Base-by-base conservation (phyloP, 2,113 vertebrate genomes). In the Saccopteryx bilineata region DNA sequence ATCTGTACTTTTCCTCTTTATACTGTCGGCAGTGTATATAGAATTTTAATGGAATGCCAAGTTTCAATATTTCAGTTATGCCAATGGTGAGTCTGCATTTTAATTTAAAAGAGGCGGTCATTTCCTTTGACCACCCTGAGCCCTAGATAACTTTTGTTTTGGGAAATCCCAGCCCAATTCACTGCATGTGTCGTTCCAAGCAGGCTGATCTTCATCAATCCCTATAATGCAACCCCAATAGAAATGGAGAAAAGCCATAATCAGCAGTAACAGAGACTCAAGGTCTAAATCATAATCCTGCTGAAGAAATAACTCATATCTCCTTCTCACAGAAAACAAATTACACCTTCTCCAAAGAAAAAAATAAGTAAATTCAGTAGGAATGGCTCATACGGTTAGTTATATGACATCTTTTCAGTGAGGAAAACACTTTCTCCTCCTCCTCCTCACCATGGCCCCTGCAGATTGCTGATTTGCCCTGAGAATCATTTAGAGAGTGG, bases 351-450 rank as follows among this genome's bases (percentile, higher is more conserved):
- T 54, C 91, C 39, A 54, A 33, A 91, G 52, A 74, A 79, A 69
- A 93, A 90, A 95, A 61, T 80, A 66, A 91, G 21, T 26, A 79
- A 56, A 81, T 56, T 93, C 66, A 71, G 21, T 68, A 88, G 48
- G 46, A 23, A 79, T 52, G n/a, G 28, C 28, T 52, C 58, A 26
- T 23, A 31, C 58, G 56, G n/a, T 68, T 82, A 82, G 56, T 83
- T 83, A 85, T 7, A 13, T 46, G 15, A 39, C 13, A 63, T 91
- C 50, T 86, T 81, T 74, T 75, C 39, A 12, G 10, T 12, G 19
- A 88, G 61, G 17, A 50, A 82, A 91, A 69, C n/a, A 60, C 10
- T 88, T 80, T 65, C 33, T 39, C 18, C 19, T 82, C 14, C 9
- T 31, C 15, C 60, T 50, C 58, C 48, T 82, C 7, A 46, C 17